Conservation (phyloP, 1,140 invertebrate species). For the Dermatophagoides farinae region DNA sequence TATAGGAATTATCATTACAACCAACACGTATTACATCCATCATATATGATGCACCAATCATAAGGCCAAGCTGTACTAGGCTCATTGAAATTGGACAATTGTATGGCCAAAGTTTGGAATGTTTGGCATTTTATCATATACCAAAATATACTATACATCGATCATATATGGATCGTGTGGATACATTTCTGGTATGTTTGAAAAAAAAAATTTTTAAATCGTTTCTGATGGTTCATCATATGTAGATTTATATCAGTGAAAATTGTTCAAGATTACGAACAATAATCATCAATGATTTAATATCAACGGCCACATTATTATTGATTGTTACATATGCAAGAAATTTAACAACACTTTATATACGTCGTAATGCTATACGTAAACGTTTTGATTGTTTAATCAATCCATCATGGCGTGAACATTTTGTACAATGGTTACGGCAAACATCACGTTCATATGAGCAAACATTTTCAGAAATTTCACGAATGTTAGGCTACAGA, state of each 20-base stretch:
- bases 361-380: constrained; percentile 47
- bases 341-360: constrained; percentile 39
- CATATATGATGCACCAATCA: constrained; percentile 39
- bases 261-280: constrained; percentile 34
- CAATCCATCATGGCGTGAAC: constrained; percentile 40
- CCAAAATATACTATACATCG: constrained; percentile 37
- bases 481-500: constrained; percentile 38
- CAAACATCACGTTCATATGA: constrained; percentile 37
- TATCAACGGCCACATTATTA: constrained; percentile 55
- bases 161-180: constrained; percentile 41
- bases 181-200: constrained; percentile 33
- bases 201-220: no score
- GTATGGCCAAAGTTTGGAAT: constrained; percentile 33
- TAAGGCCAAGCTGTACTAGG: constrained; percentile 28
- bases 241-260: constrained; percentile 15
- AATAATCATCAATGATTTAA: constrained; percentile 48
- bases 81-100: constrained; percentile 34
- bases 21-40: constrained; percentile 41
- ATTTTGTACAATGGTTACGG: constrained; percentile 43
- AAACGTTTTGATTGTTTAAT: constrained; percentile 45
- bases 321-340: constrained; percentile 38
- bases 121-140: constrained; percentile 40
- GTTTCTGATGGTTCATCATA: neutral
- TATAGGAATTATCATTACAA: neutral
- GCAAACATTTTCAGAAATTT: constrained; percentile 42